Conservation (phyloP, 1,140 invertebrate genomes). For the Drosophila equinoxialis region DNA sequence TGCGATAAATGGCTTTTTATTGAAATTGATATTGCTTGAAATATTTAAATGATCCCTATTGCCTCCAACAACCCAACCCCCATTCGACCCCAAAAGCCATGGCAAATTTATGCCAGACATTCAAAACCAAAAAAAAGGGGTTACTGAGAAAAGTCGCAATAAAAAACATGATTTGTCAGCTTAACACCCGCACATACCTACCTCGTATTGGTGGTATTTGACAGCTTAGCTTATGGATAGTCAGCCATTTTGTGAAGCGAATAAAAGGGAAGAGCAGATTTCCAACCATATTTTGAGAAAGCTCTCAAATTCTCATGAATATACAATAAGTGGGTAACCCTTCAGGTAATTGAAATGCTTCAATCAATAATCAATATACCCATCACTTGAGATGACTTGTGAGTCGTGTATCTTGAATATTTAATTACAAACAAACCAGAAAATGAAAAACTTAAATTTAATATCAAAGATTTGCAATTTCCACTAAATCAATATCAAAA, state of each 20-base stretch:
- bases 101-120: slow-evolving; percentile 41
- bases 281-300: slow-evolving; percentile 21
- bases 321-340: slow-evolving; percentile 1
- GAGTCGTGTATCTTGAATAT: no score
- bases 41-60: slow-evolving; percentile 64
- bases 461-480: no score
- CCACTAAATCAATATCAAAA: no score
- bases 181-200: slow-evolving; percentile 70
- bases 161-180: slow-evolving; percentile 82
- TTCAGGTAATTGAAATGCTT: slow-evolving; percentile 27
- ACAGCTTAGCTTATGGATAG: slow-evolving; percentile 28
- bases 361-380: slow-evolving; percentile 7
- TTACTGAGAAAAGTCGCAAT: slow-evolving; percentile 56
- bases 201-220: slow-evolving; percentile 35
- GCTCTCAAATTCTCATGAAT: slow-evolving; percentile 19
- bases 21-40: slow-evolving; percentile 82
- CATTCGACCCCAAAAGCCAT: not conserved
- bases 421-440: no score
- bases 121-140: slow-evolving; percentile 44
- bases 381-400: slow-evolving; percentile 40
- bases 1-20: slow-evolving; percentile 83
- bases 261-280: slow-evolving; percentile 1
- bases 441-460: no score
- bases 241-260: slow-evolving; percentile 38
- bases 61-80: not conserved